Evolutionary conservation across 2,113 vertebrate species (phyloP).

Genomic region (Rhizomys pruinosus): DNA sequence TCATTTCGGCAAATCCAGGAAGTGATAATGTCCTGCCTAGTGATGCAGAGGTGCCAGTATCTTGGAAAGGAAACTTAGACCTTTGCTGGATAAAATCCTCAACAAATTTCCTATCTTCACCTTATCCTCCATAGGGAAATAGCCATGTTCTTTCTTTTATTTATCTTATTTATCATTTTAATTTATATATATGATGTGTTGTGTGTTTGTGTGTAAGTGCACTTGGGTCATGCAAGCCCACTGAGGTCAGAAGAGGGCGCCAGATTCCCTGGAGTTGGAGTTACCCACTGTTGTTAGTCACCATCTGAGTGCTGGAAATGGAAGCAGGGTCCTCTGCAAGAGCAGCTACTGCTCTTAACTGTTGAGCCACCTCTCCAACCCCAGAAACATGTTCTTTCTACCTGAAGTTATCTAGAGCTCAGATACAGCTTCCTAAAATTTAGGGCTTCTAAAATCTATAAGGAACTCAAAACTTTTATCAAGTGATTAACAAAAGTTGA

Average conservation of each 20-base stretch:
- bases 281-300: too few species aligned
- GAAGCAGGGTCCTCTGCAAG: too few species aligned
- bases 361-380: too few species aligned
- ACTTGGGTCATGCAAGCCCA: too few species aligned
- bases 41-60: neutral
- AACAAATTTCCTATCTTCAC: neutral
- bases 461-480: neutral
- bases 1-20: neutral
- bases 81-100: neutral
- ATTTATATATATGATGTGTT: too few species aligned
- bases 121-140: neutral
- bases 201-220: too few species aligned
- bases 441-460: neutral
- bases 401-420: neutral
- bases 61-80: neutral
- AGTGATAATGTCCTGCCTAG: neutral
- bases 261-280: too few species aligned
- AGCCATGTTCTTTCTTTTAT: neutral
- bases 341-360: too few species aligned
- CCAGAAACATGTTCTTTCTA: neutral
- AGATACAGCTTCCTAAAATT: neutral
- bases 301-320: too few species aligned
- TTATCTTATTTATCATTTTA: too few species aligned
- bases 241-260: too few species aligned
- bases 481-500: neutral